Percentiles rank a stretch among this genome's conserved stretches.
phyloP scores from a whole-genome alignment of 2,888 invertebrate genomes.

The Bellardia pandia region DNA sequence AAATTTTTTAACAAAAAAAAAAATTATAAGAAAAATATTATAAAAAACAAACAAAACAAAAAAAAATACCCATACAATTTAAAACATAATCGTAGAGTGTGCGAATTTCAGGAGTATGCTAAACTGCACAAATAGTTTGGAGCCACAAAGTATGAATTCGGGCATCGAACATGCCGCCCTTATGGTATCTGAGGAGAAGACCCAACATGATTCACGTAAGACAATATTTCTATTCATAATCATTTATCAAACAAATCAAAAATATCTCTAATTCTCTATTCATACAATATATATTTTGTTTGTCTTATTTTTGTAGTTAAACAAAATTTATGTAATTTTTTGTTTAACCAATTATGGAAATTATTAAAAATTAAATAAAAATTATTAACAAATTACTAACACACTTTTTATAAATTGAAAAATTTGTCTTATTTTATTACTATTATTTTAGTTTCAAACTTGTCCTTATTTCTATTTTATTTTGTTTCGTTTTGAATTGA shows the following conservation, averaged over 20 bases:
- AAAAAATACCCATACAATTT: conserved; percentile 81
- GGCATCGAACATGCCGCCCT: conserved; percentile 90
- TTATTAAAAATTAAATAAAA: conserved; percentile 34
- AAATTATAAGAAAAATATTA: conserved; percentile 35
- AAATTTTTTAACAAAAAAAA: background rate
- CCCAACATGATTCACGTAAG: conserved; percentile 93
- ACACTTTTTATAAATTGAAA: background rate
- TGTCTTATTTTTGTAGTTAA: conserved; percentile 63
- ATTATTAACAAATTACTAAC: conserved; percentile 17
- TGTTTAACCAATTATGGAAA: conserved; percentile 6
- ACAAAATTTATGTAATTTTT: conserved; percentile 26
- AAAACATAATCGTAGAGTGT: conserved; percentile 86
- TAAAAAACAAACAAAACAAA: conserved; percentile 51
- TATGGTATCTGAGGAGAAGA: conserved; percentile 91
- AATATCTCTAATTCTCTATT: background rate
- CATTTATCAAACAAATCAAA: conserved; percentile 67
- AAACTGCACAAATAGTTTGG: conserved; percentile 97
- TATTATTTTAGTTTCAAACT: background rate
- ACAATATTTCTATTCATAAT: conserved; percentile 77
- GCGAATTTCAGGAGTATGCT: conserved; percentile 94
- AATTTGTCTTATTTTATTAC: too few relatives aligned
- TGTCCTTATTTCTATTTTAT: background rate
- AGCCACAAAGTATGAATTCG: conserved; percentile 92
- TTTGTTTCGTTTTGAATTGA: background rate
- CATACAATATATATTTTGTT: conserved; percentile 12